Base-by-base conservation (phyloP, 2,888 invertebrate species). In the Parnassius orleans region DNA sequence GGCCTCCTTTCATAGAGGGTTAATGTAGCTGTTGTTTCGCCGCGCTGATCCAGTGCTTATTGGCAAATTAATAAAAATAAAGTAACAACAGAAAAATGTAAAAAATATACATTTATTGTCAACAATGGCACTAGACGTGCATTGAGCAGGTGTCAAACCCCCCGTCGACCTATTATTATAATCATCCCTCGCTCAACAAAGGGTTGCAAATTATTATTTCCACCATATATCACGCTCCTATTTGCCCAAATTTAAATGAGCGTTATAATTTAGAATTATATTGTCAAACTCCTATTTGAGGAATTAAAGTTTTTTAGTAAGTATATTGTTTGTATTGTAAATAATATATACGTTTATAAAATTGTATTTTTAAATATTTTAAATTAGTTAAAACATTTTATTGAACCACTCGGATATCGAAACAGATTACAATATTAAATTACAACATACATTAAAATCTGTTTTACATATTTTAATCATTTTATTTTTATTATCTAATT, bases 181-280 rank as follows among this genome's bases (percentile, higher is more conserved):
- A 84, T 74, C 74, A 76, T 80, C 81, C 77, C 82, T 70, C 58
- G 57, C 70, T 70, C 68, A 72, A 86, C 83, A 87, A 88, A 86
- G 90, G 90, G 88, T 89, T 89, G 86, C 85, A 86, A 90, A 90
- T 88, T 86, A 81, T 88, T 90, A 87, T 90, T 90, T 88, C 83
- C 85, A 82, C 90, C 84, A 84, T 84, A 83, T 80, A 86, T 87
- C 86, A 87, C 80, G 75, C 83, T 71, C 76, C 75, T 75, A 79
- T 86, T 86, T 83, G 82, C 75, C 77, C 84, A 79, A 76, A 86
- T 84, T 85, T 83, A 81, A 87, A 85, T 81, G 79, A 66, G 79
- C 79, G 79, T 81, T 78, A 90, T 90, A 87, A 90, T 85, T 91
- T 84, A 88, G 86, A 80, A 86, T 90, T 83, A 87, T 82, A 80